Base-by-base conservation (phyloP, 2,113 vertebrate genomes). In the Aepyceros melampus region DNA sequence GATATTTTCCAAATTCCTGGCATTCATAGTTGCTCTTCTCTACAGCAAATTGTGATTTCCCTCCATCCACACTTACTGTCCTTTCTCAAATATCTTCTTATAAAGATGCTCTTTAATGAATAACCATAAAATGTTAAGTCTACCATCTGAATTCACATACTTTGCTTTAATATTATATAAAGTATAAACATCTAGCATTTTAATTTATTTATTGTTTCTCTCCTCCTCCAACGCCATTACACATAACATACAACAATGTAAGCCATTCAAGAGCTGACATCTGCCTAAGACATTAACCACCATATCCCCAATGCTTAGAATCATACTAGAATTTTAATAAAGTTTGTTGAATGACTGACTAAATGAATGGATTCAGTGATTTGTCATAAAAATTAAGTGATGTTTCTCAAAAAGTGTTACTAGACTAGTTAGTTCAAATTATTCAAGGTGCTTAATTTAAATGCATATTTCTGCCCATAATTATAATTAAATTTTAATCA, bases 341-440 rank as follows among this genome's bases (percentile, higher is more conserved):
- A 81, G 3, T 55, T 49, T 49, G 17, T 85, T 85, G 6, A 55
- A 60, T 51, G 13, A 62, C 14, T 83, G 25, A 82, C 88, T 43
- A 79, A 87, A 40, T 60, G 25, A 91, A 33, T 89, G 3, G 12
- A n/a, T 62, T 71, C 51, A 47, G 8, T 84, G 45, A 23, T 21
- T 36, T 40, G 11, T 47, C 33, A 56, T 36, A 78, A n/a, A 64
- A 79, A 2, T 27, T 49, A 87, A 55, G 19, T 16, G 11, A 90
- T 84, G 7, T 78, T 74, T 9, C 25, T 56, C 21, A 49, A 86
- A 89, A 55, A 64, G 9, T 86, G 14, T 89, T 89, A 45, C 10
- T 79, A 27, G 12, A 33, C 36, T 40, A 87, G 19, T 49, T 89
- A 84, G 86, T 86, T 76, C 27, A 88, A 94, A 84, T 74, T 91